These are phyloP conservation scores for Meteorus colon DNA, from an alignment of 2,888 invertebrate species.

Conservation along the genomic window DNA sequence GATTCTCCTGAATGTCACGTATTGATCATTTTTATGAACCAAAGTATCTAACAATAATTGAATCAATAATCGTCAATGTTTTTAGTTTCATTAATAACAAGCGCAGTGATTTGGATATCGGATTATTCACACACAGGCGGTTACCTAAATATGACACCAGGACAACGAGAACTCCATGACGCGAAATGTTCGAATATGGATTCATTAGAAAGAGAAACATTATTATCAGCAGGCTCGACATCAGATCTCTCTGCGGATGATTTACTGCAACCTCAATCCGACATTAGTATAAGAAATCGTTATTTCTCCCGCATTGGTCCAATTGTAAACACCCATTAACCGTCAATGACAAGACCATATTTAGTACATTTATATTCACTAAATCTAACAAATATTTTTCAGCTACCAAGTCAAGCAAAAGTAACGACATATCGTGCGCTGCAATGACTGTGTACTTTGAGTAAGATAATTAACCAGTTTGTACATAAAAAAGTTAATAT, in stretches of 20 bases:
- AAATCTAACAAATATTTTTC: conserved; percentile 46
- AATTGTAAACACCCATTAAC: conserved; percentile 71
- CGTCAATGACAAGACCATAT: conserved; percentile 6
- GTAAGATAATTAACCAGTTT: conserved; percentile 40
- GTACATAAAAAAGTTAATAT: conserved; percentile 28
- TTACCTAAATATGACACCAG: conserved; percentile 82
- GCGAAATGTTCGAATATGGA: conserved; percentile 51
- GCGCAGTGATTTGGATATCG: conserved; percentile 82
- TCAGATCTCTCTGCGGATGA: conserved; percentile 74
- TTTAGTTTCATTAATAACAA: conserved; percentile 84
- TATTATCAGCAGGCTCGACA: conserved; percentile 74
- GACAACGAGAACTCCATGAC: conserved; percentile 66
- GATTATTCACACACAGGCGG: conserved; percentile 80
- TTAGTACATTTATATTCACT: conserved; percentile 23
- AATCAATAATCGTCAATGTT: conserved; percentile 32
- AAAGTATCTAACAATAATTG: conserved; percentile 42
- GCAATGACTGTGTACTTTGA: conserved; percentile 58
- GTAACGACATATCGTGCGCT: conserved; percentile 58
- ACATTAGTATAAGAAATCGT: conserved; percentile 78
- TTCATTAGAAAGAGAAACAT: conserved; percentile 75
- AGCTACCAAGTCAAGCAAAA: conserved; percentile 59
- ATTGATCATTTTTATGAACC: not conserved
- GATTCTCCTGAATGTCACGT: not conserved
- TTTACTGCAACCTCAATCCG: conserved; percentile 75
- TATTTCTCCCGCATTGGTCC: conserved; percentile 78